Evolutionary conservation across 2,797 vertebrate genomes (phyloP), one percentile per base, ranked within the genome.

Genomic region (Dromococcyx pavoninus): DNA sequence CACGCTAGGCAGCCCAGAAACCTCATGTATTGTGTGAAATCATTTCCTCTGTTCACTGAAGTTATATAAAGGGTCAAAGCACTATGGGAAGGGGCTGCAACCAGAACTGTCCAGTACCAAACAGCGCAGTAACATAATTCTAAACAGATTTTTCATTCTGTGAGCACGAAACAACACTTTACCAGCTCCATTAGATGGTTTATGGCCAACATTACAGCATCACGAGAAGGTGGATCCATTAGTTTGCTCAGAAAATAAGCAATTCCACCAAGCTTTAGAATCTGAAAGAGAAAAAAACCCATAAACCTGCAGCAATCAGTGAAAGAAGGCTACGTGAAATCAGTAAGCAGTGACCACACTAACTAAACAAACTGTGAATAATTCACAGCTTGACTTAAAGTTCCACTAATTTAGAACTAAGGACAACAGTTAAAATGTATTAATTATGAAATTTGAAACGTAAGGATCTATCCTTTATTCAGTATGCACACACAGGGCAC

Each of bases 131-230:
- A 18, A 30, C 14, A 28, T 0, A 1, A 43, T 19, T 58, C 64
- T 44, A 7, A 75, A 7, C 13, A 66, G 2, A 22, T 11, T 11
- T 13, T 13, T 35, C 71, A 46, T 32, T 43, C 18, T 14, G 4
- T 3, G 33, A 33, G 43, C 41, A 10, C 2, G 8, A 60, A 76
- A 11, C n/a, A 58, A 14, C 28, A 81, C 93, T 25, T 97, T 98
- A 99, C 99, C 99, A 99, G 97, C 95, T 99, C 98, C 93, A 98
- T 98, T 33, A 99, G 98, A 93, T 99, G 99, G 87, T 98, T 99
- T 97, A 99, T 98, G 84, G 99, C 98, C 41, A 99, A 96, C 81
- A 93, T 94, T 25, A 99, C 98, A 6, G 99, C 98, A 89, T 98
- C 98, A 72, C 97, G 97, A 51, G 98, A 98, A 0, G 99, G 99